Evolutionary conservation across 2,113 vertebrate genomes (phyloP).

Genomic region (Bagarius yarrelli): DNA sequence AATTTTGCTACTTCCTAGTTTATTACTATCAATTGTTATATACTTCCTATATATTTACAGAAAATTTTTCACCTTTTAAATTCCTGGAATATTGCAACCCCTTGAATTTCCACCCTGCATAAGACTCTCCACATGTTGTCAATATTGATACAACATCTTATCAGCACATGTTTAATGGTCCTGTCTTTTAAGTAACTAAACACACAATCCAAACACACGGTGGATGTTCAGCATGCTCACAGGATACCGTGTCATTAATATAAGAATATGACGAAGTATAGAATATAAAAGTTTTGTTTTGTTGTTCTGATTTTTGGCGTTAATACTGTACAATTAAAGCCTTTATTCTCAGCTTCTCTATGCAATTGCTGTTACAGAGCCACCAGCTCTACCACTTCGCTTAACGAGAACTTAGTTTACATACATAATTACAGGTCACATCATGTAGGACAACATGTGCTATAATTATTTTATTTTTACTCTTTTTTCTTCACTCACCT

Average conservation of each 20-base stretch:
- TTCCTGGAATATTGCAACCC: too few species aligned
- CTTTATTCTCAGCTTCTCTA: background rate
- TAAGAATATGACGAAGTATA: background rate
- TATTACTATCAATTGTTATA: too few species aligned
- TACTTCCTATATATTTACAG: too few species aligned
- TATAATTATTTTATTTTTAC: background rate
- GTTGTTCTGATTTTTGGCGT: too few species aligned
- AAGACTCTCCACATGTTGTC: background rate
- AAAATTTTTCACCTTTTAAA: too few species aligned
- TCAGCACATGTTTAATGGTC: background rate
- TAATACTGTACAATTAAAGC: background rate
- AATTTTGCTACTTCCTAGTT: too few species aligned
- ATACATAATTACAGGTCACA: background rate
- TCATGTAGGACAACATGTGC: background rate
- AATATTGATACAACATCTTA: background rate
- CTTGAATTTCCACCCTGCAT: background rate
- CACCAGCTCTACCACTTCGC: background rate
- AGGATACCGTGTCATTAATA: background rate
- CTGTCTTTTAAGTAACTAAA: background rate
- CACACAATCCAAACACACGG: background rate
- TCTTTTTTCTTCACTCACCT: constrained; percentile 69
- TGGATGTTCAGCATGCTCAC: background rate
- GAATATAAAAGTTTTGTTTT: background rate
- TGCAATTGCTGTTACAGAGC: background rate
- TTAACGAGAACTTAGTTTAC: background rate